These are phyloP conservation scores for Hypotaenidia okinawae DNA, from an alignment of 2,797 vertebrate species.

Conservation along the genomic window DNA sequence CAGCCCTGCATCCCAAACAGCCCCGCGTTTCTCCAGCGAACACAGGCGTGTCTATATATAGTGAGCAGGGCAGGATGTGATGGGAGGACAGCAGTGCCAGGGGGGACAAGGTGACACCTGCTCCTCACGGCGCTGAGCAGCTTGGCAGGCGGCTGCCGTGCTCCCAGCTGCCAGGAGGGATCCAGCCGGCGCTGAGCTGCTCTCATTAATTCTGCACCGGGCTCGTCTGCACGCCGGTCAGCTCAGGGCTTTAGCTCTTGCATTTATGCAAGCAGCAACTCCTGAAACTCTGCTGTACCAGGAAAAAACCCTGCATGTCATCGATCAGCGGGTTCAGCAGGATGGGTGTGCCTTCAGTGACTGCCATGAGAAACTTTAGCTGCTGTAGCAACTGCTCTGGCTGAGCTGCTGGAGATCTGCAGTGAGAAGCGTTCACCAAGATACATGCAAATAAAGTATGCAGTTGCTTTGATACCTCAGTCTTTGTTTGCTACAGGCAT, in stretches of 20 bases:
- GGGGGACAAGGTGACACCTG: background rate
- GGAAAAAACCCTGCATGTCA: background rate
- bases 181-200: background rate
- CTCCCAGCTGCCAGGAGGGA: background rate
- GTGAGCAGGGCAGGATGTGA: background rate
- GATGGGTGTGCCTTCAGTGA: rapidly evolving
- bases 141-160: background rate
- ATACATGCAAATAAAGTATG: background rate
- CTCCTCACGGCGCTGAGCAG: background rate
- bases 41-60: rapidly evolving
- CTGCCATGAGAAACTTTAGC: background rate
- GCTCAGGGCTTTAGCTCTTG: background rate
- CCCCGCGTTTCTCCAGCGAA: background rate
- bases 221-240: rapidly evolving
- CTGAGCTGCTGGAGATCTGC: background rate
- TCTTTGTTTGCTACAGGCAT: background rate
- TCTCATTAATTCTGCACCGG: rapidly evolving
- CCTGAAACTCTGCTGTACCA: background rate
- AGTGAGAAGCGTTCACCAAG: background rate
- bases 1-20: background rate
- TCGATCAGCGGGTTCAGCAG: background rate
- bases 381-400: background rate
- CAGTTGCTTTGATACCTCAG: background rate
- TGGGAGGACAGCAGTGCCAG: background rate
- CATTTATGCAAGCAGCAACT: background rate